A percentile compares a stretch with the other conserved stretches of the same genome.
Conservation (phyloP, 2,797 vertebrate species). For the Avahi laniger region DNA sequence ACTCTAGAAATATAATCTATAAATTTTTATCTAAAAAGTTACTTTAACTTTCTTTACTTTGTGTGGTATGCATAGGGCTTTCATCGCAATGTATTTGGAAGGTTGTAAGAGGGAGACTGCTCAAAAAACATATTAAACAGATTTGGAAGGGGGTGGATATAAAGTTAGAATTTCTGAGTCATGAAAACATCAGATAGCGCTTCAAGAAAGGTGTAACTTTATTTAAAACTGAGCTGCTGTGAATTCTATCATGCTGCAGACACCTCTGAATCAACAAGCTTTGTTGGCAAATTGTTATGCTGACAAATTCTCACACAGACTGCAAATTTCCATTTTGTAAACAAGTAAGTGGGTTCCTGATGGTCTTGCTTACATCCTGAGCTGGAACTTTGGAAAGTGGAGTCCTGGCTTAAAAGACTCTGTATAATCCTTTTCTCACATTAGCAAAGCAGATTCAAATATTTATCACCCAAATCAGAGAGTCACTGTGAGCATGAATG, state of each 20-base stretch:
- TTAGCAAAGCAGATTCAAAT: slow-evolving; percentile 43
- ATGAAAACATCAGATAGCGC: slow-evolving; percentile 76
- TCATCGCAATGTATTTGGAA: slow-evolving; percentile 45
- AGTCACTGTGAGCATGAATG: not conserved
- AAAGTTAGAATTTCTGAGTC: slow-evolving; percentile 81
- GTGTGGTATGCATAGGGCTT: not conserved
- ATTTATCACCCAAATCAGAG: slow-evolving; percentile 23
- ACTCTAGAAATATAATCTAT: slow-evolving; percentile 48
- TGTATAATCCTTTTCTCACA: slow-evolving; percentile 41
- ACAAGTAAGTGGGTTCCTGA: slow-evolving; percentile 63
- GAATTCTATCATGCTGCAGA: slow-evolving; percentile 44
- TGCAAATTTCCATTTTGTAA: slow-evolving; percentile 75
- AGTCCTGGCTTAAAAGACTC: not conserved
- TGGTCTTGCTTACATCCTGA: slow-evolving; percentile 1
- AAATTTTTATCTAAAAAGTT: slow-evolving; percentile 26
- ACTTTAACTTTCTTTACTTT: slow-evolving; percentile 21
- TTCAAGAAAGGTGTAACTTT: slow-evolving; percentile 69
- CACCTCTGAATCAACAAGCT: slow-evolving; percentile 74
- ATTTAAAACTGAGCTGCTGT: slow-evolving; percentile 69
- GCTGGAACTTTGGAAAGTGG: slow-evolving; percentile 32
- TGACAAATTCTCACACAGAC: slow-evolving; percentile 70
- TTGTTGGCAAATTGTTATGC: slow-evolving; percentile 74
- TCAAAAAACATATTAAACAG: slow-evolving; percentile 74
- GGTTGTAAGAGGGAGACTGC: slow-evolving; percentile 55
- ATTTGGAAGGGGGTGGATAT: slow-evolving; percentile 75